phyloP scores from a whole-genome alignment of 2,888 invertebrate genomes.

The Phalera bucephala region DNA sequence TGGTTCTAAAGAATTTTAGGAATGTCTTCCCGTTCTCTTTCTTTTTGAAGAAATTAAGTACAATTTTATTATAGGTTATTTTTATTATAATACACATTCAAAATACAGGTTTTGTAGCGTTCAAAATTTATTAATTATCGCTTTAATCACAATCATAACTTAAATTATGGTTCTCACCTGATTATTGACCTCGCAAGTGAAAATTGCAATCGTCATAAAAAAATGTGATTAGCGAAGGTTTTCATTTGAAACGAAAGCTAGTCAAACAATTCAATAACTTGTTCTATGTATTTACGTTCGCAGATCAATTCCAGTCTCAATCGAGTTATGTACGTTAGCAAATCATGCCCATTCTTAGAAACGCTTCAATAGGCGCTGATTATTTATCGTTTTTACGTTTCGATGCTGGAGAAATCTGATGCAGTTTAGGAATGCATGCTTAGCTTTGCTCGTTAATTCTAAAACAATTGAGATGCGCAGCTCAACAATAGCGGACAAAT shows the following conservation, averaged over 20 bases:
- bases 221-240: conserved; percentile 58
- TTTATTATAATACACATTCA: too few relatives aligned
- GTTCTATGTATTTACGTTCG: conserved; percentile 47
- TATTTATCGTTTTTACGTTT: conserved; percentile 61
- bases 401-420: conserved; percentile 46
- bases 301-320: conserved; percentile 51
- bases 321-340: conserved; percentile 45
- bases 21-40: too few relatives aligned
- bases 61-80: too few relatives aligned
- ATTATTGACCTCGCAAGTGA: conserved; percentile 50
- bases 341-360: conserved; percentile 57
- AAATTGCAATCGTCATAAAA: conserved; percentile 41
- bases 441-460: not conserved
- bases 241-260: conserved; percentile 63
- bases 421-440: conserved; percentile 1
- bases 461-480: conserved; percentile 2
- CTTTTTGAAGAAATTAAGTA: too few relatives aligned
- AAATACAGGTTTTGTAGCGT: too few relatives aligned
- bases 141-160: too few relatives aligned
- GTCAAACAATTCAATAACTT: conserved; percentile 59
- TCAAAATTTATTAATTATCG: too few relatives aligned
- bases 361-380: conserved; percentile 63
- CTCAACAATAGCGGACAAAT: conserved; percentile 28
- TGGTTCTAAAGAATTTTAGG: too few relatives aligned
- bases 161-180: not conserved